Conservation (phyloP, 2,797 vertebrate species). For the Poecilia wingei region DNA sequence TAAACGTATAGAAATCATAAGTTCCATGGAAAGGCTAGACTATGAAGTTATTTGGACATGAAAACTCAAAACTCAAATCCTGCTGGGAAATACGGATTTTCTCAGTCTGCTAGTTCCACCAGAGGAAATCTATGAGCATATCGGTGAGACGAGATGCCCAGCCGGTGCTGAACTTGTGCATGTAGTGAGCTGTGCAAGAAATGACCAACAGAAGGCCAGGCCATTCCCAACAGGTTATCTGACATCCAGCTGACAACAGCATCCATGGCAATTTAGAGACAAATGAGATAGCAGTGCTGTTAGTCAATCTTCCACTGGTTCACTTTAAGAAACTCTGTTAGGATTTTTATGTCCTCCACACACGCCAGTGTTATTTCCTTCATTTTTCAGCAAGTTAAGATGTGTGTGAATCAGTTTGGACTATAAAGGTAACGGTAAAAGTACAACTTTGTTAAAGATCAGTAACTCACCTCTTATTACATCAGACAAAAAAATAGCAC, state of each 20-base stretch:
- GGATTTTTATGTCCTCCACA: background rate
- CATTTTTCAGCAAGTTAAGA: background rate
- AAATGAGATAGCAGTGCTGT: slow-evolving; percentile 8
- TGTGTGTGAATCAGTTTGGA: background rate
- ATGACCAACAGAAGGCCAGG: slow-evolving; percentile 2
- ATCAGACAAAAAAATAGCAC: background rate
- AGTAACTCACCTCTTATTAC: too few relatives aligned
- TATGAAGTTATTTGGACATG: background rate
- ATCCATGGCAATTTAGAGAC: slow-evolving; percentile 1
- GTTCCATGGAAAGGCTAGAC: background rate
- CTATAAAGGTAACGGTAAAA: background rate
- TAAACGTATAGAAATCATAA: background rate
- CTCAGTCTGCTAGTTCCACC: background rate
- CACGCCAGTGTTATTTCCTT: background rate
- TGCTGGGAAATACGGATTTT: background rate
- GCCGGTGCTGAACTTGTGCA: slow-evolving; percentile 1
- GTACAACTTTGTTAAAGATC: background rate
- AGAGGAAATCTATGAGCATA: background rate
- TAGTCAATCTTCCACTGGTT: background rate
- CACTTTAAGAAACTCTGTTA: background rate
- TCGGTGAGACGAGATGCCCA: background rate
- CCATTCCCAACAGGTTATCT: slow-evolving; percentile 11
- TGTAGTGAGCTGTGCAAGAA: slow-evolving; percentile 3
- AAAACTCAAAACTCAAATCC: slow-evolving; percentile 3
- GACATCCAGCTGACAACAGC: slow-evolving; percentile 7